These are phyloP conservation scores for Andricus curvator DNA, from an alignment of 2,888 invertebrate species.

Conservation along the genomic window DNA sequence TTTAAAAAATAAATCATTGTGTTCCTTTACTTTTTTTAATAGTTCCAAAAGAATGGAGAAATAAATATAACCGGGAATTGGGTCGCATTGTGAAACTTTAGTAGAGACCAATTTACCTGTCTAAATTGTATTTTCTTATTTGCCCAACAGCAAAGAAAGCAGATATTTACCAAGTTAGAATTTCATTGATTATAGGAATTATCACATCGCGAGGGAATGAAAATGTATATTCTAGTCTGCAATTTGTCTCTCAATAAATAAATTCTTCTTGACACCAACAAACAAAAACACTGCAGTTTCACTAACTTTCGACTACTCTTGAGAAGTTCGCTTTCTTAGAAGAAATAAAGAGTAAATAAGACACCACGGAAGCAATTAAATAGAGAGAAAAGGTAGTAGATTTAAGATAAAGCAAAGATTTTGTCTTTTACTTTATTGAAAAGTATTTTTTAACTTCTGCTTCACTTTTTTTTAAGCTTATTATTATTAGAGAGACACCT, in stretches of 20 bases:
- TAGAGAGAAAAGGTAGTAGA: conserved; percentile 2
- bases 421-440: neutral
- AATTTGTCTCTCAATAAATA: conserved; percentile 16
- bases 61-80: neutral
- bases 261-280: neutral
- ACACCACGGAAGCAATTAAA: conserved; percentile 23
- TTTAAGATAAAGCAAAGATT: neutral
- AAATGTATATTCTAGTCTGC: conserved; percentile 4
- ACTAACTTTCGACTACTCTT: neutral
- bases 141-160: neutral
- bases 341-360: neutral
- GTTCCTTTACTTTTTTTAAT: neutral
- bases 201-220: neutral
- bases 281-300: conserved; percentile 18
- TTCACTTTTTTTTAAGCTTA: too few species aligned
- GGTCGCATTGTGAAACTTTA: neutral
- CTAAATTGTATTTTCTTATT: neutral
- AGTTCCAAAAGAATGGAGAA: neutral
- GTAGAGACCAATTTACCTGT: neutral
- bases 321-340: neutral
- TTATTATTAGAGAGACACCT: too few species aligned
- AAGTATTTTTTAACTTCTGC: neutral
- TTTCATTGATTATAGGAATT: conserved; percentile 15
- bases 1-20: neutral
- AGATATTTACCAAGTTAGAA: neutral